Evolutionary conservation across 2,113 vertebrate species (phyloP).

Genomic region (Amblyornis subalaris): DNA sequence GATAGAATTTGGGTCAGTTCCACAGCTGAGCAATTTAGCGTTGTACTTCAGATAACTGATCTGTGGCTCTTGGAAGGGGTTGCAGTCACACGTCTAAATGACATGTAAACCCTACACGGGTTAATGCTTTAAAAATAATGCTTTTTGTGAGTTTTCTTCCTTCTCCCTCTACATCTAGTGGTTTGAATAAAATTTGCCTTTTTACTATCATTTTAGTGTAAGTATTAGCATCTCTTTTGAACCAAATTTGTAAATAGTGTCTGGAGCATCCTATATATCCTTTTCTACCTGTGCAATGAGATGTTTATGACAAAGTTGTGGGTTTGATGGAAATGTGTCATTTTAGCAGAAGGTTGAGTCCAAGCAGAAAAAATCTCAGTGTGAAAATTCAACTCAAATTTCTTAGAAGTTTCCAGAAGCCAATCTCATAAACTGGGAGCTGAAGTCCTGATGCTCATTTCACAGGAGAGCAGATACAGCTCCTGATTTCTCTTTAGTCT

Average conservation of each 20-base stretch:
- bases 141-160: not conserved
- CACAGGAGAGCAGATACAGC: not conserved
- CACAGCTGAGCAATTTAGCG: not conserved
- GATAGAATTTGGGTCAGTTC: not conserved
- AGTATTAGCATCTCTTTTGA: not conserved
- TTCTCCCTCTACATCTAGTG: not conserved
- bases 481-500: not conserved
- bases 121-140: not conserved
- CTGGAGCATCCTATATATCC: not conserved
- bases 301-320: not conserved
- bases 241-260: not conserved
- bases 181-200: not conserved
- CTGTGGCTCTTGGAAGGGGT: not conserved
- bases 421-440: not conserved
- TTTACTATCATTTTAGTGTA: not conserved
- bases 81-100: not conserved
- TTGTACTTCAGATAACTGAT: not conserved
- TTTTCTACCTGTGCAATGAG: not conserved
- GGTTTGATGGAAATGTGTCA: not conserved
- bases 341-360: not conserved
- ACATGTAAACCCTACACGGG: no score
- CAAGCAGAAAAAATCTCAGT: not conserved
- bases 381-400: not conserved
- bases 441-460: not conserved
- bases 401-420: not conserved